A percentile compares a stretch with the other conserved stretches of the same genome.
Conservation (phyloP, 2,797 vertebrate genomes). For the Dallia pectoralis region DNA sequence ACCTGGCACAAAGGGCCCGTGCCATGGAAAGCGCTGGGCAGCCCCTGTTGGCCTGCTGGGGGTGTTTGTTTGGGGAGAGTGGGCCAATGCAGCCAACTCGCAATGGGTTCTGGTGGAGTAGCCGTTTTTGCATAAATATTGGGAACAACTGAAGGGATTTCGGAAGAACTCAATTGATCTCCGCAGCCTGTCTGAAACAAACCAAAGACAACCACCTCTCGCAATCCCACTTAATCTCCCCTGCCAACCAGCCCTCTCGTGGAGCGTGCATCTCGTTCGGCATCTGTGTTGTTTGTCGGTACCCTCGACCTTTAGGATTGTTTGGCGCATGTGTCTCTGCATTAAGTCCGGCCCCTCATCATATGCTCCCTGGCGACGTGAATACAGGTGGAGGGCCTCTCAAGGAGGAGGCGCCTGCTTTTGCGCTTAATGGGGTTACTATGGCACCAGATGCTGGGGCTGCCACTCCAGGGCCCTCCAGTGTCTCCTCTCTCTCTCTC, state of each 20-base stretch:
- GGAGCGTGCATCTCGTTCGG: not conserved
- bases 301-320: constrained; percentile 35
- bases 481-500: constrained; percentile 49
- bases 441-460: constrained; percentile 74
- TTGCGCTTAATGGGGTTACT: constrained; percentile 68
- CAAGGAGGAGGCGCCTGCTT: constrained; percentile 71
- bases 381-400: constrained; percentile 78
- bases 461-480: constrained; percentile 69
- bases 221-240: not conserved
- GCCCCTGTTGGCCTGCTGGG: constrained; percentile 46
- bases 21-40: constrained; percentile 61
- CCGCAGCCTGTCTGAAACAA: not conserved
- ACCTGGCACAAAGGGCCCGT: constrained; percentile 61
- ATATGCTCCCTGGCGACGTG: constrained; percentile 68
- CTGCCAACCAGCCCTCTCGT: not conserved
- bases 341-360: constrained; percentile 70
- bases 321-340: constrained; percentile 32
- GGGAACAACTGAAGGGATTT: not conserved
- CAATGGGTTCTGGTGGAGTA: constrained; percentile 28
- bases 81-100: constrained; percentile 18
- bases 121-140: not conserved
- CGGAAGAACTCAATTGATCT: not conserved
- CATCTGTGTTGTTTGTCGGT: constrained; percentile 42
- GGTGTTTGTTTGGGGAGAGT: constrained; percentile 44
- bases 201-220: not conserved